These are phyloP conservation scores for Crocallis elinguaria DNA, from an alignment of 2,888 invertebrate genomes.

Conservation along the genomic window DNA sequence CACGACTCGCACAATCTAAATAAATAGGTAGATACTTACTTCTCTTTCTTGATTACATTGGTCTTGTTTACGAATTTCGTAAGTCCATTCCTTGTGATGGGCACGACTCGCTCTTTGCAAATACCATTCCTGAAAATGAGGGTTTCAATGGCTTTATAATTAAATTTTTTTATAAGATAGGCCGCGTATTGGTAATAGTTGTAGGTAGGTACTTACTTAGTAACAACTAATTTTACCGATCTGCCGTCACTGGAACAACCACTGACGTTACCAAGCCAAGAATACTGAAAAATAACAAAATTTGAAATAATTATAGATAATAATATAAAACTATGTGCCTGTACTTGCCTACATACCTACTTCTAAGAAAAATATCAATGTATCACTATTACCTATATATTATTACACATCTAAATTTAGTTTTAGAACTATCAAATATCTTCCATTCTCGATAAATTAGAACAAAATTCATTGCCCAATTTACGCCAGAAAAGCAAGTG, in stretches of 20 bases:
- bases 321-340: no score
- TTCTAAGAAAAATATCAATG: no score
- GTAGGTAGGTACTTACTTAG: conserved; percentile 59
- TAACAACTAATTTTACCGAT: conserved; percentile 52
- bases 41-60: conserved; percentile 66
- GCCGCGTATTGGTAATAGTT: not conserved
- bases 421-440: no score
- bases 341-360: no score
- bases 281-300: conserved; percentile 56
- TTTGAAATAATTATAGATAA: not conserved
- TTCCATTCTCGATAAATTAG: no score
- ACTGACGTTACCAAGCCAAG: conserved; percentile 65
- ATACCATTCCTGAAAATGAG: conserved; percentile 57
- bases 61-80: conserved; percentile 60
- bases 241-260: conserved; percentile 64
- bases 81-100: conserved; percentile 53
- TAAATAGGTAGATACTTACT: conserved; percentile 55
- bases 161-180: not conserved
- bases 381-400: no score
- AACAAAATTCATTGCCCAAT: no score
- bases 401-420: no score
- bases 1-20: no score
- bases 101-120: conserved; percentile 58
- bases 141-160: no score
- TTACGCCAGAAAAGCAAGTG: no score